Conservation (phyloP, 92 coral and sea anemone genomes). For the Actinernus sp. region DNA sequence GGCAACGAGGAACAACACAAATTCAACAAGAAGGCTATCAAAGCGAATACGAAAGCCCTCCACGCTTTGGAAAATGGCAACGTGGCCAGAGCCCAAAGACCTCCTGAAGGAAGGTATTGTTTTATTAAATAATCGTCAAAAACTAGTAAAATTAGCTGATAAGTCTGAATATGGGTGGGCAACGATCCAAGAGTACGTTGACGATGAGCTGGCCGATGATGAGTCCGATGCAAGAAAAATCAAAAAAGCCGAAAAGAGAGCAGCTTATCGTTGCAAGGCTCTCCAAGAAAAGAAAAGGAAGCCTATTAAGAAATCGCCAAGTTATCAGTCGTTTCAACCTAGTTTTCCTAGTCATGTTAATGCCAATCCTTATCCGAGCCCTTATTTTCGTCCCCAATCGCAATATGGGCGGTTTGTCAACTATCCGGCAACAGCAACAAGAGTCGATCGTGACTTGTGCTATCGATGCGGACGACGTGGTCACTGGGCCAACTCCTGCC, state of each 20-base stretch:
- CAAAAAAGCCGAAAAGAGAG: conserved; percentile 11
- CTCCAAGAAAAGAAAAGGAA: conserved; percentile 8
- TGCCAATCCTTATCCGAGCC: neutral
- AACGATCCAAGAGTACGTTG: conserved; percentile 26
- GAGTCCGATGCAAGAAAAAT: conserved; percentile 37
- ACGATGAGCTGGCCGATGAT: conserved; percentile 38
- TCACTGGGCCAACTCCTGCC: conserved; percentile 14
- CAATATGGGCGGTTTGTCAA: neutral
- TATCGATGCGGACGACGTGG: neutral
- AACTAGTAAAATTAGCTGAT: conserved; percentile 14
- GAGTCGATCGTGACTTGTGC: neutral
- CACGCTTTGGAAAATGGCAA: conserved; percentile 33
- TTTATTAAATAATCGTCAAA: conserved; percentile 12
- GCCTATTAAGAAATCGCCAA: neutral
- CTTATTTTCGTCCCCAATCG: conserved; percentile 13
- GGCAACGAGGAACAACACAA: conserved; percentile 39
- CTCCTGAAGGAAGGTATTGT: conserved; percentile 33
- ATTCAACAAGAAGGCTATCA: conserved; percentile 37
- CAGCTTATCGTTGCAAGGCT: conserved; percentile 1
- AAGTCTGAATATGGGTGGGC: conserved; percentile 38
- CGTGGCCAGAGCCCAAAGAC: conserved; percentile 12
- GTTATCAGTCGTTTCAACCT: neutral
- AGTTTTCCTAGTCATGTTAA: neutral
- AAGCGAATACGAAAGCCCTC: conserved; percentile 6
- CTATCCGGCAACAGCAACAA: neutral